Conservation (phyloP, 2,113 vertebrate species). For the Cochlearius cochlearius region DNA sequence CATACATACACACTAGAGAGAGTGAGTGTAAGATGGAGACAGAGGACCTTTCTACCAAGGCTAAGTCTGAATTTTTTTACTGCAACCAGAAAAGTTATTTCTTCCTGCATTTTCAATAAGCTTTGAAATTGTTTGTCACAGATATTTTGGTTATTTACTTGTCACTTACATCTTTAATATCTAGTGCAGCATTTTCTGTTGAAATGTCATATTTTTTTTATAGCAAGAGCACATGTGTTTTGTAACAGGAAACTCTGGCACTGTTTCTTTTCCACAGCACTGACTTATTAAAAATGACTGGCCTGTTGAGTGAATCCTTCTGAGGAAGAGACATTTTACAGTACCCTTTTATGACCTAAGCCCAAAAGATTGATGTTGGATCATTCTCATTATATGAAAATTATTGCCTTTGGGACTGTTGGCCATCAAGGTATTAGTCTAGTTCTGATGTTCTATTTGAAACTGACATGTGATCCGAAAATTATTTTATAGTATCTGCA, state of each 20-base stretch:
- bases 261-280: neutral
- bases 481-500: neutral
- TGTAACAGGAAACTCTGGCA: slow-evolving; percentile 12
- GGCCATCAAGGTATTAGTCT: neutral
- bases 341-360: neutral
- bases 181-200: neutral
- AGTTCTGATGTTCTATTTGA: neutral
- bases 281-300: slow-evolving; percentile 29
- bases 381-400: neutral
- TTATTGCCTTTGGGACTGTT: neutral
- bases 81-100: neutral
- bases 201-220: neutral
- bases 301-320: neutral
- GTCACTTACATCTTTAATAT: neutral
- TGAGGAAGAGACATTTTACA: neutral
- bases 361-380: neutral
- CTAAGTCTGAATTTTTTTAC: neutral
- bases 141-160: neutral
- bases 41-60: neutral
- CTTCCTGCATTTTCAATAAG: neutral
- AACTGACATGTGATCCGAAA: neutral
- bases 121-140: neutral
- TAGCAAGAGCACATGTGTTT: neutral
- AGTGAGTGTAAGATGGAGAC: neutral
- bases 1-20: neutral